Percentiles rank a stretch among this genome's conserved stretches.
phyloP scores from a whole-genome alignment of 2,113 vertebrate species.

The Sciurus niger region DNA sequence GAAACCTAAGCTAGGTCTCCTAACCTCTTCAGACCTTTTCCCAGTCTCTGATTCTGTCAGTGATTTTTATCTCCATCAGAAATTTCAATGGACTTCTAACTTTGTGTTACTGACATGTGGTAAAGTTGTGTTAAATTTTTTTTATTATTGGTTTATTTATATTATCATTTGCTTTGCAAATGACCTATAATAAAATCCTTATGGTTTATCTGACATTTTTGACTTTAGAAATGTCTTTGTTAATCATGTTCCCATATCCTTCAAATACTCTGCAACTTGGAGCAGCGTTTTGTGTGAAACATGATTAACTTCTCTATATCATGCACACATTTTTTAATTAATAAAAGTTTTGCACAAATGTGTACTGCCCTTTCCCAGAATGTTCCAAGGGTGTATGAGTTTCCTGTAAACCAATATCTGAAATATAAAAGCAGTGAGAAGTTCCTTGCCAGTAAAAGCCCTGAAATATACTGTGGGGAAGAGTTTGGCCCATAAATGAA shows the following conservation, averaged over 20 bases:
- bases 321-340: constrained; percentile 54
- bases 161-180: constrained; percentile 46
- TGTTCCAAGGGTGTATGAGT: constrained; percentile 68
- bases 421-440: constrained; percentile 75
- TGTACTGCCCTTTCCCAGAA: constrained; percentile 72
- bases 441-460: constrained; percentile 75
- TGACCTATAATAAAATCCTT: neutral
- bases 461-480: constrained; percentile 52
- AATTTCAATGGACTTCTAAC: constrained; percentile 19
- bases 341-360: constrained; percentile 57
- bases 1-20: neutral
- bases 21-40: neutral
- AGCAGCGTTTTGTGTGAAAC: constrained; percentile 50
- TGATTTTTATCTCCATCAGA: constrained; percentile 14
- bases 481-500: constrained; percentile 42
- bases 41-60: neutral
- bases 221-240: constrained; percentile 56
- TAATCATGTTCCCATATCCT: neutral
- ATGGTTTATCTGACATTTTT: constrained; percentile 25
- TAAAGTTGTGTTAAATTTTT: constrained; percentile 24
- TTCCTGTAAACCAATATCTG: constrained; percentile 77
- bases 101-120: neutral
- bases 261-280: constrained; percentile 33
- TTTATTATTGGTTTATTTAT: constrained; percentile 28
- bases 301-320: constrained; percentile 47